A percentile compares a stretch with the other conserved stretches of the same genome.
Conservation (phyloP, 2,888 invertebrate genomes). For the Sesia bembeciformis region DNA sequence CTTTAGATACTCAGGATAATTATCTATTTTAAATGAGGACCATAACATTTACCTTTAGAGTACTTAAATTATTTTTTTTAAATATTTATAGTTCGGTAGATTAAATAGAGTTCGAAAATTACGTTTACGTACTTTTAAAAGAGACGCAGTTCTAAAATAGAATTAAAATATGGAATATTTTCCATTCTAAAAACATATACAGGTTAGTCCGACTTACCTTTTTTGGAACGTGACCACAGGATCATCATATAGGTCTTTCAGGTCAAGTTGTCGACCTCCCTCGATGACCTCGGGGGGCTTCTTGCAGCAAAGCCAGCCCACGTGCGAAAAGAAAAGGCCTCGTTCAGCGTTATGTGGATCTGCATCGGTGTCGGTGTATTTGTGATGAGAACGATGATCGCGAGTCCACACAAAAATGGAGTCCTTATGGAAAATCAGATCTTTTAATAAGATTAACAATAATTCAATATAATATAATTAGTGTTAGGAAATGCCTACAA, state of each 20-base stretch:
- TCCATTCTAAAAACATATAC: background rate
- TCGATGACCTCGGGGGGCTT: conserved; percentile 90
- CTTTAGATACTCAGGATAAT: too few species aligned
- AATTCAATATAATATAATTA: too few species aligned
- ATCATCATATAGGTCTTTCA: conserved; percentile 88
- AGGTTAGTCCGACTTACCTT: conserved; percentile 71
- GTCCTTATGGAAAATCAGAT: conserved; percentile 49
- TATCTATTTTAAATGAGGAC: too few species aligned
- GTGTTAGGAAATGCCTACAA: too few species aligned
- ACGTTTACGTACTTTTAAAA: too few species aligned
- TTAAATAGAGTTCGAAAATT: too few species aligned
- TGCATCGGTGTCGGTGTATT: conserved; percentile 90
- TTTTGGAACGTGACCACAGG: conserved; percentile 90
- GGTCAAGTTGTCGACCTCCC: conserved; percentile 87
- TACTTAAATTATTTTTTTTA: too few species aligned
- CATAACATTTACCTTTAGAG: too few species aligned
- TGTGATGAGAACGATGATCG: conserved; percentile 88
- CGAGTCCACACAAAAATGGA: conserved; percentile 80
- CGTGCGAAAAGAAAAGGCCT: conserved; percentile 95
- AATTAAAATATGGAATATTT: too few species aligned
- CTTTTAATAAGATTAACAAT: background rate
- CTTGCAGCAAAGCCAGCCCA: conserved; percentile 92
- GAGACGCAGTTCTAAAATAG: too few species aligned
- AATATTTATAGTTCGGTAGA: too few species aligned
- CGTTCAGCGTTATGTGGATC: conserved; percentile 92